These are phyloP conservation scores for Tyria jacobaeae DNA, from an alignment of 2,888 invertebrate species.

Conservation along the genomic window DNA sequence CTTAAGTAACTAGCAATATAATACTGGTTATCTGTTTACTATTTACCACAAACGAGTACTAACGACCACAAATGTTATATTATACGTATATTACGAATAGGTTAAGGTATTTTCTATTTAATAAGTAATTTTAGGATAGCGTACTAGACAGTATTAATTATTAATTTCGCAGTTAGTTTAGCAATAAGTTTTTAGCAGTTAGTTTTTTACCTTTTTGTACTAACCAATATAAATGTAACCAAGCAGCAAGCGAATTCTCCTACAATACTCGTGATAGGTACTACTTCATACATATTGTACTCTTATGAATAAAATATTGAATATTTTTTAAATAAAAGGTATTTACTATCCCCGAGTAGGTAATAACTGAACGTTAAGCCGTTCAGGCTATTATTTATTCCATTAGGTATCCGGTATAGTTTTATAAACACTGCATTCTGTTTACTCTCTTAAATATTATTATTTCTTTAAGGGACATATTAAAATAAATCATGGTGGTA, in stretches of 20 bases:
- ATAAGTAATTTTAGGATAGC: not conserved
- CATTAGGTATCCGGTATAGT: constrained; percentile 30
- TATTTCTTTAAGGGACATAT: not conserved
- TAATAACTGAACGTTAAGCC: constrained; percentile 49
- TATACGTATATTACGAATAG: not conserved
- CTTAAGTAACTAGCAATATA: constrained; percentile 11
- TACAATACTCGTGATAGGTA: constrained; percentile 57
- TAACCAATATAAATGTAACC: constrained; percentile 51
- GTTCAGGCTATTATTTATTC: constrained; percentile 33
- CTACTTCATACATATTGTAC: constrained; percentile 68
- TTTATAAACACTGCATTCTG: not conserved
- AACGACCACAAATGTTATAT: constrained; percentile 10
- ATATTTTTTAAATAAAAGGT: constrained; percentile 56
- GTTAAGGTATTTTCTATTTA: not conserved
- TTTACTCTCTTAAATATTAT: not conserved
- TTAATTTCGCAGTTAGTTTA: constrained; percentile 23
- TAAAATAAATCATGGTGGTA: no score
- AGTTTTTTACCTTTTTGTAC: constrained; percentile 37
- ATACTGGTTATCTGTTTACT: constrained; percentile 5
- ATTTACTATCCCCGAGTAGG: constrained; percentile 39
- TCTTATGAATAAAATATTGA: constrained; percentile 74
- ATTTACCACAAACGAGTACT: constrained; percentile 4
- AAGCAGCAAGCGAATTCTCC: constrained; percentile 39
- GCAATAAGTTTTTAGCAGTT: constrained; percentile 38
- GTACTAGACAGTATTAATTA: not conserved